Evolutionary conservation across 2,113 vertebrate genomes (phyloP).

Genomic region (Ophiodon elongatus): DNA sequence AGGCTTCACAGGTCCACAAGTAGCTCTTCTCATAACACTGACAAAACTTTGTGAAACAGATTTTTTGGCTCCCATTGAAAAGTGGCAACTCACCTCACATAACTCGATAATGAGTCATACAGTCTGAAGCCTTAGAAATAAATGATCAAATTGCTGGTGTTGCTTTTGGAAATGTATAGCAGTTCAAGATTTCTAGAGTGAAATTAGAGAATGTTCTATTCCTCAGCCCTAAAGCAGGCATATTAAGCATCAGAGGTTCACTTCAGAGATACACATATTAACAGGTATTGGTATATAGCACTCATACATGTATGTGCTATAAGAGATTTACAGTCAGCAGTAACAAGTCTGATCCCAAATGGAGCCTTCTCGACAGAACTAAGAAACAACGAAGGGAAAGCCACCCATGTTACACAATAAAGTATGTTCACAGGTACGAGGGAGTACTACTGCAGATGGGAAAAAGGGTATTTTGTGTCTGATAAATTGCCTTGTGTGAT

Average conservation of each 20-base stretch:
- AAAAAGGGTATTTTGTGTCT: too few species aligned
- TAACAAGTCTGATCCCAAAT: background rate
- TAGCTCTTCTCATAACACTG: background rate
- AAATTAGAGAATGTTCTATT: background rate
- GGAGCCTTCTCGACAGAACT: background rate
- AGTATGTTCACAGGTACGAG: background rate
- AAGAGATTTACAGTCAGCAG: background rate
- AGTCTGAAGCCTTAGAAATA: background rate
- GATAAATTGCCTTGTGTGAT: too few species aligned
- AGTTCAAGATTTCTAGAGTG: background rate
- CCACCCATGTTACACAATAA: background rate
- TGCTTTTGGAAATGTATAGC: background rate
- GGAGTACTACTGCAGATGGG: too few species aligned
- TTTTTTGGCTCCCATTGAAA: background rate
- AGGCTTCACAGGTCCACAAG: background rate
- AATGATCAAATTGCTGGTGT: background rate
- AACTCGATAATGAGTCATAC: background rate
- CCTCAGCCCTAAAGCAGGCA: background rate
- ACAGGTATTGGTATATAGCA: background rate
- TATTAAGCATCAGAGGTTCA: background rate
- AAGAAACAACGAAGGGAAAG: background rate
- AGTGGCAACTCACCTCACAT: background rate
- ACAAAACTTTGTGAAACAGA: background rate
- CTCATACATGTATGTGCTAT: background rate
- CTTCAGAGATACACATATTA: background rate